Base-by-base conservation (phyloP, 2,113 vertebrate species). In the Gorilla gorilla region DNA sequence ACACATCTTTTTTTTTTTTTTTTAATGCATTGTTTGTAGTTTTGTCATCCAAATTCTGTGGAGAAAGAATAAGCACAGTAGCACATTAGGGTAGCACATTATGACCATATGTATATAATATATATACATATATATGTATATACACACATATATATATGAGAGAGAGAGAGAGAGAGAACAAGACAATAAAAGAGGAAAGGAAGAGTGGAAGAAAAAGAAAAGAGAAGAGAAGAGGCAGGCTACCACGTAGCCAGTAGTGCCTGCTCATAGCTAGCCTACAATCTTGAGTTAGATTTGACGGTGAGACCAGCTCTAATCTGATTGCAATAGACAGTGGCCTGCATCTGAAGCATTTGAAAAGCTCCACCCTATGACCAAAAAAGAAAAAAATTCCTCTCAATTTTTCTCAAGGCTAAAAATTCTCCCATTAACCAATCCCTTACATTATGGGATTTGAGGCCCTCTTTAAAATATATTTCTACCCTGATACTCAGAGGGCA, bases 401-500 rank as follows among this genome's bases (percentile, higher is more conserved):
- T 52, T 82, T 89, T 85, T 55, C n/a, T 97, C 11, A 89, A 97
- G 72, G 25, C 10, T 14, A n/a, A 18, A 80, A 52, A 50, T 57
- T 76, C 5, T 94, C 4, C 1, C 66, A n/a, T 70, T 70, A 81
- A 10, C 73, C 64, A 57, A 5, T 25, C 8, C 5, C 52, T 92
- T 17, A 38, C 17, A 73, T 75, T 57, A 82, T 80, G 30, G 27
- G 35, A 43, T 92, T 18, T 72, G 66, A 89, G 22, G 23, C 30
- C n/a, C 1, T 89, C 16, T 96, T 94, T 57, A 86, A 79, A 72
- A 70, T n/a, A 22, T 23, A 57, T 85, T 92, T 96, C 32, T 90
- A 48, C 70, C 94, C 81, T 20, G 5, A 78, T 80, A 18, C 7
- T 45, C 18, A 90, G 61, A 83, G 2, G 13, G 0, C 5, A 75